Evolutionary conservation across 2,113 vertebrate species (phyloP).

Genomic region (Labrus mixtus): DNA sequence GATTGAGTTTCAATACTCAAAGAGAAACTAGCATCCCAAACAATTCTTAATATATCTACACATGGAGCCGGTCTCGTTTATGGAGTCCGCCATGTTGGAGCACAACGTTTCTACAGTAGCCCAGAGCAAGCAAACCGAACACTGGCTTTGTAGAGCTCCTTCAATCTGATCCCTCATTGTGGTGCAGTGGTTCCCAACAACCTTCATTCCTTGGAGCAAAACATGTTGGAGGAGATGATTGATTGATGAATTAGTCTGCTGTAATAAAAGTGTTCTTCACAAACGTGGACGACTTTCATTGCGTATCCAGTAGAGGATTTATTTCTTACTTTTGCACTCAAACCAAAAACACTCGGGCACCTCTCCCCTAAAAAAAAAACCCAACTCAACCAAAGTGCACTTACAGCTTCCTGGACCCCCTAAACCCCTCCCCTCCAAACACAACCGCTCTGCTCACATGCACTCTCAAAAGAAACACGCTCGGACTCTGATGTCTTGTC

Average conservation of each 20-base stretch:
- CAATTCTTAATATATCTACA: no score
- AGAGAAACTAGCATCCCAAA: background rate
- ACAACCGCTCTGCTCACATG: conserved; percentile 44
- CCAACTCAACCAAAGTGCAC: conserved; percentile 44
- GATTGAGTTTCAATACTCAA: background rate
- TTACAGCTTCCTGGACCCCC: conserved; percentile 10
- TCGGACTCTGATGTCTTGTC: conserved; percentile 46
- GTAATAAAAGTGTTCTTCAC: background rate
- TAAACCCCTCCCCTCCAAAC: conserved; percentile 22
- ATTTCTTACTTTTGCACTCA: conserved; percentile 21
- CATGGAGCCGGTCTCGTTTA: background rate
- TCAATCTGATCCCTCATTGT: no score
- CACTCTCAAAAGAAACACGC: conserved; percentile 56
- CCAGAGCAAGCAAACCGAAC: no score
- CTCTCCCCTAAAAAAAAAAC: conserved; percentile 13
- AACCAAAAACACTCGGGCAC: conserved; percentile 14
- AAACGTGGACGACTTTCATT: conserved; percentile 36
- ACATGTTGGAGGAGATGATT: background rate
- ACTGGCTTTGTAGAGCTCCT: no score
- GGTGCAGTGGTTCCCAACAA: no score
- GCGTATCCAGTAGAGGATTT: conserved; percentile 29
- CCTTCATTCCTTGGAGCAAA: no score
- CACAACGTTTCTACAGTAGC: no score
- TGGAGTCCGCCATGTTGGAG: no score
- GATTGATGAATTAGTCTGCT: background rate